Conservation (phyloP, 2,888 invertebrate genomes). For the Macrophya alboannulata region DNA sequence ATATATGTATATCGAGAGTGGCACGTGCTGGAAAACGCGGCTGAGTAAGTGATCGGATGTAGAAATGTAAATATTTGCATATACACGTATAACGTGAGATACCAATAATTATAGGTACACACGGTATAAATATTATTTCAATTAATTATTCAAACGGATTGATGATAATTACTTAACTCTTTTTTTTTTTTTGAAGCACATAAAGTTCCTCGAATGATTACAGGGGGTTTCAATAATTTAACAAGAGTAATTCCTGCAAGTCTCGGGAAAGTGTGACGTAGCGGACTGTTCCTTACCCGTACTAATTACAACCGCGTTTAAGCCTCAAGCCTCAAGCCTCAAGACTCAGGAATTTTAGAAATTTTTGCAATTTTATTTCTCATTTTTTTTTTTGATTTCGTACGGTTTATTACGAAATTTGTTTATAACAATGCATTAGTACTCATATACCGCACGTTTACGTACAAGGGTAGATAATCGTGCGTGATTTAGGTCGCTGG, state of each 20-base stretch:
- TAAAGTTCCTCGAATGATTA: not conserved
- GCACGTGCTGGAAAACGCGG: constrained; percentile 9
- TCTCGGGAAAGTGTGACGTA: not conserved
- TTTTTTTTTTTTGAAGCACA: not conserved
- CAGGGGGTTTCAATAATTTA: not conserved
- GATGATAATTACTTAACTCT: constrained; percentile 11
- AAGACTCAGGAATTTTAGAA: not conserved
- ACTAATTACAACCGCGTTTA: constrained; percentile 11
- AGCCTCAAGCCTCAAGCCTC: not conserved
- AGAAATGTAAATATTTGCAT: not conserved
- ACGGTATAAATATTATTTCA: not conserved
- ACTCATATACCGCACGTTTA: not conserved
- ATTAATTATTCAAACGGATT: constrained; percentile 22
- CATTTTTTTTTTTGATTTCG: not conserved
- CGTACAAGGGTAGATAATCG: not conserved
- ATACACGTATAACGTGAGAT: not conserved
- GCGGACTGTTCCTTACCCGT: not conserved
- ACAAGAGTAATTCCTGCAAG: not conserved
- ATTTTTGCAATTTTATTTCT: not conserved
- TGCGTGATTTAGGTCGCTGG: not conserved
- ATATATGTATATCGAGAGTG: not conserved
- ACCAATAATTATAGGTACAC: not conserved
- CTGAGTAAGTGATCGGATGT: not conserved
- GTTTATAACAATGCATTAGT: not conserved
- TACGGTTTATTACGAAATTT: not conserved